Evolutionary conservation across 2,113 vertebrate genomes (phyloP).

Genomic region (Ramphastos sulfuratus): DNA sequence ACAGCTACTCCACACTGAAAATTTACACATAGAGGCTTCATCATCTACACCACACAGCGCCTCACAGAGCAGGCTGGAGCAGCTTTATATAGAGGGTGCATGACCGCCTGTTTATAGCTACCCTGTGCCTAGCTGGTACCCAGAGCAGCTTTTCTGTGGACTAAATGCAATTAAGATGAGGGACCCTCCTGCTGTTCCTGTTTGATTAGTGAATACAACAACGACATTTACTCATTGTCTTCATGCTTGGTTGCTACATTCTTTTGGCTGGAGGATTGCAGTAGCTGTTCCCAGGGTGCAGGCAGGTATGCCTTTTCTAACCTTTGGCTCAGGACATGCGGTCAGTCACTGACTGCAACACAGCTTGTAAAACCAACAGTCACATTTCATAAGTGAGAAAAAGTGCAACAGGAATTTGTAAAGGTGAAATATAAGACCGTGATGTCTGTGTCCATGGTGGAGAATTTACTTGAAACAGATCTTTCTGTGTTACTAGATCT

Average conservation of each 20-base stretch:
- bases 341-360: neutral
- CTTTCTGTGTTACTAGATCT: neutral
- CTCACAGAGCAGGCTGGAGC: neutral
- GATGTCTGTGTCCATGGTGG: neutral
- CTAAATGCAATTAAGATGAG: constrained; percentile 4
- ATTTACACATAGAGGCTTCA: neutral
- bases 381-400: neutral
- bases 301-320: neutral
- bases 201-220: constrained; percentile 35
- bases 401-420: neutral
- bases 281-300: constrained; percentile 26
- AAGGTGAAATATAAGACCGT: neutral
- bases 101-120: accelerated
- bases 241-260: constrained; percentile 26
- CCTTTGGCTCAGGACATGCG: neutral
- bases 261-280: neutral
- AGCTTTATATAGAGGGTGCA: neutral
- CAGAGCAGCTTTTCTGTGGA: neutral
- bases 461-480: neutral
- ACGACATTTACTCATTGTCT: constrained; percentile 12
- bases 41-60: neutral
- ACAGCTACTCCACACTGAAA: neutral
- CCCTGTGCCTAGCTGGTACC: neutral
- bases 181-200: constrained; percentile 24
- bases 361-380: neutral